Evolutionary conservation across 2,888 invertebrate species (phyloP).

Genomic region (Eilema sororculum): DNA sequence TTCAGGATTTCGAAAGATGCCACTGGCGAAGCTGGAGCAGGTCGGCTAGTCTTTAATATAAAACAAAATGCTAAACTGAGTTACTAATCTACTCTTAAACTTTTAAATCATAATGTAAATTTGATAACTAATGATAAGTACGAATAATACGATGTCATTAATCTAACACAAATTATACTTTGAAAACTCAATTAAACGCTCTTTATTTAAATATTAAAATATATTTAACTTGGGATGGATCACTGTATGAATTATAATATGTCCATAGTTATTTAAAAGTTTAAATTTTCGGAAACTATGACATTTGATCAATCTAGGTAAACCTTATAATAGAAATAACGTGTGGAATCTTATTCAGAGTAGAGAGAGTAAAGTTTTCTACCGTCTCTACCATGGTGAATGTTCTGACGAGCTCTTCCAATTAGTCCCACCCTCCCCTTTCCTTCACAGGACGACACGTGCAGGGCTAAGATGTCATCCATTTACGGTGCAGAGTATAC

Average conservation of each 20-base stretch:
- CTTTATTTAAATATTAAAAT: not conserved
- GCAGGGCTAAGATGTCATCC: no score
- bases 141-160: conserved; percentile 9
- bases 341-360: not conserved
- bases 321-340: not conserved
- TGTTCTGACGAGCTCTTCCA: no score
- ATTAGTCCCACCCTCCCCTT: no score
- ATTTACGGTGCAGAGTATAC: no score
- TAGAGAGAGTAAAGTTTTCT: no score
- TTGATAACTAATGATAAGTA: not conserved
- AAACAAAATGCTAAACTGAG: no score
- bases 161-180: conserved; percentile 21
- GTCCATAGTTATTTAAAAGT: not conserved
- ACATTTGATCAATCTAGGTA: not conserved
- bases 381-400: no score
- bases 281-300: not conserved
- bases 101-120: not conserved
- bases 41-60: no score
- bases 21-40: no score
- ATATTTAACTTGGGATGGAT: not conserved
- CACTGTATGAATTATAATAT: not conserved
- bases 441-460: no score
- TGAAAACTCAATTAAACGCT: conserved; percentile 24
- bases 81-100: no score
- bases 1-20: no score